Evolutionary conservation across 2,888 invertebrate genomes (phyloP).

Genomic region (Tetramorium bicarinatum): DNA sequence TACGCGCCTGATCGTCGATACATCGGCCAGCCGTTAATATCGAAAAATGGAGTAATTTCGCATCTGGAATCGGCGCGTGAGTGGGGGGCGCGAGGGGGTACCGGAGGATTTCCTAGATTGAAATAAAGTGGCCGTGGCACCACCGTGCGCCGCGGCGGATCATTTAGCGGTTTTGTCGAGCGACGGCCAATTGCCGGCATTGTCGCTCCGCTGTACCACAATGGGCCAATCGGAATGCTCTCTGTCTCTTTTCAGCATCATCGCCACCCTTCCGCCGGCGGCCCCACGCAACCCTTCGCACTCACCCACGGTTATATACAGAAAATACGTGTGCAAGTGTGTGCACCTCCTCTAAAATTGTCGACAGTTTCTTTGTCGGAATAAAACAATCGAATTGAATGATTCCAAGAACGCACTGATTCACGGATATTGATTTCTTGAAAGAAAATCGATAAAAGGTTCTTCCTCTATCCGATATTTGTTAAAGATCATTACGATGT

Average conservation of each 20-base stretch:
- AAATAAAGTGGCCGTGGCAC: slow-evolving; percentile 86
- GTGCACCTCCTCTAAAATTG: slow-evolving; percentile 16
- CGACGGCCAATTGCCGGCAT: slow-evolving; percentile 87
- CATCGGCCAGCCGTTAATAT: slow-evolving; percentile 80
- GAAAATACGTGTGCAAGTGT: background rate
- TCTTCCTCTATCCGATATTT: background rate
- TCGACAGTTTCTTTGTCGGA: slow-evolving; percentile 39
- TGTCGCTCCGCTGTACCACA: slow-evolving; percentile 86
- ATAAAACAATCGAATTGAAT: slow-evolving; percentile 39
- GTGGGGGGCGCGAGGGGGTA: slow-evolving; percentile 56
- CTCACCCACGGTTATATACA: slow-evolving; percentile 29
- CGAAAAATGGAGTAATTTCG: slow-evolving; percentile 84
- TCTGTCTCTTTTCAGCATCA: slow-evolving; percentile 82
- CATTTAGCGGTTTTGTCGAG: slow-evolving; percentile 87
- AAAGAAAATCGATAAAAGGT: slow-evolving; percentile 12
- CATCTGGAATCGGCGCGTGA: slow-evolving; percentile 79
- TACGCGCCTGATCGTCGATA: slow-evolving; percentile 76
- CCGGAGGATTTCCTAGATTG: slow-evolving; percentile 85
- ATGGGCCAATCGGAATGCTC: slow-evolving; percentile 86
- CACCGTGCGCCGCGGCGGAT: slow-evolving; percentile 84
- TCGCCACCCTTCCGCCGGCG: slow-evolving; percentile 63
- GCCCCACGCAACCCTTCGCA: slow-evolving; percentile 70
- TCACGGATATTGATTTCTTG: background rate
- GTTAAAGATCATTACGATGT: background rate
- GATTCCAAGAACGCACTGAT: slow-evolving; percentile 3